Evolutionary conservation across 2,797 vertebrate species (phyloP).

Genomic region (Enteromius viviparus): DNA sequence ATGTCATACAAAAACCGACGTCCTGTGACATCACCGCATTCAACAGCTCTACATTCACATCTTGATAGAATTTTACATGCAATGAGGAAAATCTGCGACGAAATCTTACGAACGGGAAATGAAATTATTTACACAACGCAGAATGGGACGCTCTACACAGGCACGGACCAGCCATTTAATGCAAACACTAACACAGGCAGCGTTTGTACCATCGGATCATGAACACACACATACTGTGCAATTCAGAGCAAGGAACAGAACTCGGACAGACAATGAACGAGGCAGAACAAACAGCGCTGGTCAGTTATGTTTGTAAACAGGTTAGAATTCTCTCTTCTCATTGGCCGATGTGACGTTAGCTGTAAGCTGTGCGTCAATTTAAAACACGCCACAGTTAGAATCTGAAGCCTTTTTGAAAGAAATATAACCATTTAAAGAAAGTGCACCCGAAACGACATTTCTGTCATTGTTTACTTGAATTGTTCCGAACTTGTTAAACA

Average conservation of each 20-base stretch:
- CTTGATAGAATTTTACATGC: background rate
- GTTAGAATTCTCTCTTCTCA: background rate
- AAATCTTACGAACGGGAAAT: background rate
- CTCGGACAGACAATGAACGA: background rate
- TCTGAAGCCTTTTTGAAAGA: background rate
- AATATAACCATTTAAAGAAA: background rate
- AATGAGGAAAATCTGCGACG: background rate
- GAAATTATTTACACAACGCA: background rate
- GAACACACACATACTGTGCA: constrained; percentile 63
- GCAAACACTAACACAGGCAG: constrained; percentile 19
- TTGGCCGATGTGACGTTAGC: background rate
- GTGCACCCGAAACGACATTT: background rate
- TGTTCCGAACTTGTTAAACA: background rate
- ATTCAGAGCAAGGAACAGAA: constrained; percentile 63
- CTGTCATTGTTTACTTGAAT: background rate
- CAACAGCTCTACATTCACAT: background rate
- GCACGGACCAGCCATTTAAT: constrained; percentile 10
- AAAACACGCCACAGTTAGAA: background rate
- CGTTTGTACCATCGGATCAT: constrained; percentile 10
- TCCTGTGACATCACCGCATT: background rate
- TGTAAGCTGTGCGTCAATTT: background rate
- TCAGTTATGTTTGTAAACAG: constrained; percentile 14
- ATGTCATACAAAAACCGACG: background rate
- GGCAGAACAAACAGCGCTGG: background rate
- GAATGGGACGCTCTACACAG: background rate